Percentiles rank a stretch among this genome's conserved stretches.
These are phyloP conservation scores for Delichon dasypus DNA, from an alignment of 2,797 vertebrate genomes.

Conservation along the genomic window DNA sequence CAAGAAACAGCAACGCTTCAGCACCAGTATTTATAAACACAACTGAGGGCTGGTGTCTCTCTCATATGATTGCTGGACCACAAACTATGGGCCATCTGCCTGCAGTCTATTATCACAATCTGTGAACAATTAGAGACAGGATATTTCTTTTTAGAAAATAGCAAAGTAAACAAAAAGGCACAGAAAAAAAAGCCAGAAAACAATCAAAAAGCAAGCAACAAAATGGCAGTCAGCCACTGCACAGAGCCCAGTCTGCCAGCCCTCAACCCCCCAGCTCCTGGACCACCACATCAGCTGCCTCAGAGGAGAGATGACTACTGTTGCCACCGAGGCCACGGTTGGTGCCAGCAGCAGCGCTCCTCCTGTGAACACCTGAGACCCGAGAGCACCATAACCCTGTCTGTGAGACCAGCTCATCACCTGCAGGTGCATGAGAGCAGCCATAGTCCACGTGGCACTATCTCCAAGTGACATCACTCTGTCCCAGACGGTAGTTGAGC, in stretches of 20 bases:
- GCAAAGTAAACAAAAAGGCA: conserved; percentile 10
- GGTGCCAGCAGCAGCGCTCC: not conserved
- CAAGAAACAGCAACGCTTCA: not conserved
- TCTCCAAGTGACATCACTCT: not conserved
- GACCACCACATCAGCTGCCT: not conserved
- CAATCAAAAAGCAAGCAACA: not conserved
- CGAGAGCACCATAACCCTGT: not conserved
- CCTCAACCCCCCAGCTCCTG: not conserved
- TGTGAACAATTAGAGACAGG: conserved; percentile 44
- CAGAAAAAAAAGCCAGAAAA: not conserved
- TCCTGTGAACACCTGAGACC: not conserved
- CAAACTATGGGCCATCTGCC: conserved; percentile 47
- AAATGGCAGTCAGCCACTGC: not conserved
- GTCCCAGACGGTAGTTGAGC: not conserved
- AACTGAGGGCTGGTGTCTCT: not conserved
- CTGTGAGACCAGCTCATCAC: not conserved
- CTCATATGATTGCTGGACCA: conserved; percentile 21
- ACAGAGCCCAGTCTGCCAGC: not conserved
- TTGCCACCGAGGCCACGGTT: not conserved
- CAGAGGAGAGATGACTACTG: not conserved
- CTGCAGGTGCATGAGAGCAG: not conserved
- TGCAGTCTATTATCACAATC: conserved; percentile 4
- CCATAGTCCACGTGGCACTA: not conserved
- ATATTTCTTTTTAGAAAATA: conserved; percentile 53
- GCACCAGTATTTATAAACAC: conserved; percentile 13